Evolutionary conservation across 1,140 invertebrate genomes (phyloP).

Genomic region (Camponotus pennsylvanicus): DNA sequence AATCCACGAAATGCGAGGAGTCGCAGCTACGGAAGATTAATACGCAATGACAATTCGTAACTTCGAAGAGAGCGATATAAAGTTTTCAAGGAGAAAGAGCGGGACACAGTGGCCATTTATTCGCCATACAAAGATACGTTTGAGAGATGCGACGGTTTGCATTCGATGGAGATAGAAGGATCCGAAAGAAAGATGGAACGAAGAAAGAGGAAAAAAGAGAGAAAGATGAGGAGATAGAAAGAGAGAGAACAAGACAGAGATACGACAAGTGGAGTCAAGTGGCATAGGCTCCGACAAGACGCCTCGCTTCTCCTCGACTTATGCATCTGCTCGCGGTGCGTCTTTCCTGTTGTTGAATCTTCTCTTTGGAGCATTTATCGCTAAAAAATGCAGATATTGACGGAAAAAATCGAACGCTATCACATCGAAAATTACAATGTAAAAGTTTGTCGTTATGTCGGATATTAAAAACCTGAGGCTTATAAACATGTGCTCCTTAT

Average conservation of each 20-base stretch:
- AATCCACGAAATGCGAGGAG: neutral
- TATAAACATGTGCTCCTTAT: neutral
- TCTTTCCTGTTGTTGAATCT: conserved; percentile 8
- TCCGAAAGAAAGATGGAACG: neutral
- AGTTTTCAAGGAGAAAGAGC: conserved; percentile 2
- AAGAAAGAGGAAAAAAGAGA: neutral
- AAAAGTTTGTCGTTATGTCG: neutral
- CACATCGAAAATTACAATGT: neutral
- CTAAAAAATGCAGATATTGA: neutral
- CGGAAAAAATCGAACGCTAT: neutral
- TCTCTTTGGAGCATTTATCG: neutral
- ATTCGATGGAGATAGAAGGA: conserved; percentile 18
- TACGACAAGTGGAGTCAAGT: conserved; percentile 81
- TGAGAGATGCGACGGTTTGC: conserved; percentile 11
- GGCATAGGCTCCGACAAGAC: conserved; percentile 74
- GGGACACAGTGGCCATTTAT: conserved; percentile 47
- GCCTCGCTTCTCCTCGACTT: conserved; percentile 47
- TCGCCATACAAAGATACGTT: conserved; percentile 31
- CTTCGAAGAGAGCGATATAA: neutral
- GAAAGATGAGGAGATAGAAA: neutral
- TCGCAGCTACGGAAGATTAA: neutral
- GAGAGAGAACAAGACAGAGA: conserved; percentile 30
- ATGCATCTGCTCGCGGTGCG: conserved; percentile 32
- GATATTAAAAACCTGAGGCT: neutral
- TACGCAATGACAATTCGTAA: neutral